These are phyloP conservation scores for Calliphora vomitoria DNA, from an alignment of 2,888 invertebrate genomes.

Conservation along the genomic window DNA sequence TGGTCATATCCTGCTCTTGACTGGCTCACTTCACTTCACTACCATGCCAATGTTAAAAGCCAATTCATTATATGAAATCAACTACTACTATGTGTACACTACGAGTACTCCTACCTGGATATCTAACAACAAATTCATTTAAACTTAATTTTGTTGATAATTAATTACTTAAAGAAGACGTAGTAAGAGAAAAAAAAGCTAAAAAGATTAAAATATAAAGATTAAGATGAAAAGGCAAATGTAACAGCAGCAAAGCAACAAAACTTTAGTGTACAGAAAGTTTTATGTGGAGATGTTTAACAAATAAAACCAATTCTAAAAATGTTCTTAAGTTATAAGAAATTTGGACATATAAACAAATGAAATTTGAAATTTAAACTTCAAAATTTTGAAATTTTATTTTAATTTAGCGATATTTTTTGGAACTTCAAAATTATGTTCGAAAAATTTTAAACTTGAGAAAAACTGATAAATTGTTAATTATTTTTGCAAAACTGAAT, in stretches of 20 bases:
- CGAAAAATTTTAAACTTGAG: too few species aligned
- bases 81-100: neutral
- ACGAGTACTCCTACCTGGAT: constrained; percentile 28
- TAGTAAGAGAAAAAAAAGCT: constrained; percentile 19
- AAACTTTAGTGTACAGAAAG: neutral
- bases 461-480: too few species aligned
- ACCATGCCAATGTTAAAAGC: constrained; percentile 62
- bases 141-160: constrained; percentile 72
- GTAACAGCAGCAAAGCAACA: neutral
- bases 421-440: too few species aligned
- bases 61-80: constrained; percentile 71
- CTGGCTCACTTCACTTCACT: neutral
- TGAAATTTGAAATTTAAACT: too few species aligned
- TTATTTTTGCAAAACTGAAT: too few species aligned
- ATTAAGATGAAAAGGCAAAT: constrained; percentile 58
- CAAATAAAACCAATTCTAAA: too few species aligned
- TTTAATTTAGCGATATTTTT: too few species aligned
- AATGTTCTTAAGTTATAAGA: too few species aligned
- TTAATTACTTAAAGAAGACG: constrained; percentile 68
- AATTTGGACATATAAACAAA: too few species aligned
- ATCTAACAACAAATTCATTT: constrained; percentile 61
- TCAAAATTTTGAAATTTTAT: too few species aligned
- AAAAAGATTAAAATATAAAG: constrained; percentile 68
- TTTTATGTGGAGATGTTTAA: too few species aligned
- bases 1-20: constrained; percentile 70